Conservation (phyloP, 2,797 vertebrate species). For the Sebastes iracundus region DNA sequence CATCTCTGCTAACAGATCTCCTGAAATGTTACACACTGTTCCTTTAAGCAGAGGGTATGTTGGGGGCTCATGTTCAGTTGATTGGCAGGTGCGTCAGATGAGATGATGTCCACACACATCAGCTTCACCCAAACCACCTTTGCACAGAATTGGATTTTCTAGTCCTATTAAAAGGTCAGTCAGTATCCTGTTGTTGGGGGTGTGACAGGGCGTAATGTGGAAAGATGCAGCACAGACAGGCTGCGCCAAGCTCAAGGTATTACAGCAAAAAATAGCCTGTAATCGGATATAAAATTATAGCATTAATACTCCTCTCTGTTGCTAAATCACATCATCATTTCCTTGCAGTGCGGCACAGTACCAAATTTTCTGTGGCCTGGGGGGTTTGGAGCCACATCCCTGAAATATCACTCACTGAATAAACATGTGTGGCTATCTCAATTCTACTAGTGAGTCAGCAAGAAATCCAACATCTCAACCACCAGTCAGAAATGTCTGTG, state of each 20-base stretch:
- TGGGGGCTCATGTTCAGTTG: background rate
- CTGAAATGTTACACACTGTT: too few species aligned
- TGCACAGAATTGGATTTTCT: constrained; percentile 48
- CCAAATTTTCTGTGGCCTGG: background rate
- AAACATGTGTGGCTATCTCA: constrained; percentile 26
- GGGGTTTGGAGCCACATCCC: background rate
- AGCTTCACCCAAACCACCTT: constrained; percentile 20
- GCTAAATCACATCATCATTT: background rate
- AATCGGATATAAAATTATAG: background rate
- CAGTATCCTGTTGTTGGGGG: constrained; percentile 9
- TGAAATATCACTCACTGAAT: constrained; percentile 31
- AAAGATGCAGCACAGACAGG: constrained; percentile 15
- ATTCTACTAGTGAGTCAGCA: constrained; percentile 27
- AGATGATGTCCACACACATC: constrained; percentile 24
- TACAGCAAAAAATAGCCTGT: background rate
- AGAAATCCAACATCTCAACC: constrained; percentile 35
- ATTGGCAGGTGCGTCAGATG: constrained; percentile 27
- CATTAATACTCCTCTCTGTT: constrained; percentile 20
- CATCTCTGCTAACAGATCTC: too few species aligned
- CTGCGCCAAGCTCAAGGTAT: background rate
- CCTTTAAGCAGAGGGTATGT: background rate
- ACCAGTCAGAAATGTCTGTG: background rate
- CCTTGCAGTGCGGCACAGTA: background rate
- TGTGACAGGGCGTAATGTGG: constrained; percentile 12
- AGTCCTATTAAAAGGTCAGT: constrained; percentile 12